A percentile compares a stretch with the other conserved stretches of the same genome.
Conservation (phyloP, 2,888 invertebrate genomes). For the Autographa pulchrina region DNA sequence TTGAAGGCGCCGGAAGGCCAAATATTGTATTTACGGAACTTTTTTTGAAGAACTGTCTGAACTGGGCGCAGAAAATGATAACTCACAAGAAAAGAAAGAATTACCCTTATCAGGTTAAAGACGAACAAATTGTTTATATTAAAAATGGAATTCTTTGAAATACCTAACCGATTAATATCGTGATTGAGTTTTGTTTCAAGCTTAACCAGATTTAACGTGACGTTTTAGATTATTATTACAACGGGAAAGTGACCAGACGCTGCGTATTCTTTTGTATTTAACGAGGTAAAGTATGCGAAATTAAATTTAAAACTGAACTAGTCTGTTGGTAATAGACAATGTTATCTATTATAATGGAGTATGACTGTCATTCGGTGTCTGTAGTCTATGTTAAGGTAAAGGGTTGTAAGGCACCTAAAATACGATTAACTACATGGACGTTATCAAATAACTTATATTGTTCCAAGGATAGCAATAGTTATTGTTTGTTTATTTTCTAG, state of each 20-base stretch:
- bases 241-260: background rate
- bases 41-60: background rate
- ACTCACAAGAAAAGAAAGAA: background rate
- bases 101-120: background rate
- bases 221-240: slow-evolving; percentile 10
- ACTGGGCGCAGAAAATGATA: background rate
- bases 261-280: background rate
- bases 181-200: slow-evolving; percentile 21
- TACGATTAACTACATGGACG: no score
- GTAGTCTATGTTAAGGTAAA: no score
- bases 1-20: slow-evolving; percentile 26
- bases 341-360: no score
- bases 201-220: slow-evolving; percentile 15
- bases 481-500: slow-evolving; percentile 12
- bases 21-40: slow-evolving; percentile 3
- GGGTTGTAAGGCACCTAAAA: no score
- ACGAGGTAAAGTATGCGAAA: background rate
- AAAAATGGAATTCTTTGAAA: slow-evolving; percentile 17
- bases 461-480: background rate
- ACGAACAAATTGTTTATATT: background rate
- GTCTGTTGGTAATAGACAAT: no score
- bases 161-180: slow-evolving; percentile 17
- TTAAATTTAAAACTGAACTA: background rate
- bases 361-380: no score
- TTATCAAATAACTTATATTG: no score